A percentile compares a stretch with the other conserved stretches of the same genome.
Evolutionary conservation across 2,797 vertebrate genomes (phyloP).

Genomic region (Melanotaenia maccullochi): DNA sequence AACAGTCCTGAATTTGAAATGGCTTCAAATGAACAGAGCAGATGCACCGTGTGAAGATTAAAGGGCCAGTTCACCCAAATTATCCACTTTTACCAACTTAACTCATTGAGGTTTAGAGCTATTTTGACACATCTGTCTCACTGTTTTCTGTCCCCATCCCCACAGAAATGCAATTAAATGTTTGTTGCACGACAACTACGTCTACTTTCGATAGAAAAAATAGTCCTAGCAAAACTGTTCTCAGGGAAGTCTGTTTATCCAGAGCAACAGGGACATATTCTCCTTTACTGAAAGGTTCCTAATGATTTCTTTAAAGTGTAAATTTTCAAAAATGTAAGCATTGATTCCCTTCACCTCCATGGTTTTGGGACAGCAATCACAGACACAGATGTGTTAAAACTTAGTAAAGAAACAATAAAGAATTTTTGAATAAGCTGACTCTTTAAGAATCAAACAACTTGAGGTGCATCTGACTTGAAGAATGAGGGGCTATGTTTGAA

Average conservation of each 20-base stretch:
- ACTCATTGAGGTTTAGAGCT: background rate
- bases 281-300: background rate
- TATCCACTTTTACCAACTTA: background rate
- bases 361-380: conserved; percentile 18
- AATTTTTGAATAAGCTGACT: conserved; percentile 11
- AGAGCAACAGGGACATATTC: conserved; percentile 3
- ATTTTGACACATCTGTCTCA: conserved; percentile 8
- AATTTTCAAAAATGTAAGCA: conserved; percentile 5
- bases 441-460: conserved; percentile 30
- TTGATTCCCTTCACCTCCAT: conserved; percentile 5
- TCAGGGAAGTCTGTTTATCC: background rate
- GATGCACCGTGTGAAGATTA: conserved; percentile 24
- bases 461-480: conserved; percentile 29
- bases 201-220: conserved; percentile 12
- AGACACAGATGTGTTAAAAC: conserved; percentile 3
- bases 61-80: conserved; percentile 34
- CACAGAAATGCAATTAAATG: background rate
- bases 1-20: conserved; percentile 51
- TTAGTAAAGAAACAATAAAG: background rate
- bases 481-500: conserved; percentile 13
- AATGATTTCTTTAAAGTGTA: background rate
- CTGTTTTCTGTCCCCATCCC: conserved; percentile 3
- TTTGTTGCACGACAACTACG: conserved; percentile 24
- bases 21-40: conserved; percentile 16
- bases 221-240: conserved; percentile 8